Conservation (phyloP, 2,797 vertebrate genomes). For the Manis pentadactyla region DNA sequence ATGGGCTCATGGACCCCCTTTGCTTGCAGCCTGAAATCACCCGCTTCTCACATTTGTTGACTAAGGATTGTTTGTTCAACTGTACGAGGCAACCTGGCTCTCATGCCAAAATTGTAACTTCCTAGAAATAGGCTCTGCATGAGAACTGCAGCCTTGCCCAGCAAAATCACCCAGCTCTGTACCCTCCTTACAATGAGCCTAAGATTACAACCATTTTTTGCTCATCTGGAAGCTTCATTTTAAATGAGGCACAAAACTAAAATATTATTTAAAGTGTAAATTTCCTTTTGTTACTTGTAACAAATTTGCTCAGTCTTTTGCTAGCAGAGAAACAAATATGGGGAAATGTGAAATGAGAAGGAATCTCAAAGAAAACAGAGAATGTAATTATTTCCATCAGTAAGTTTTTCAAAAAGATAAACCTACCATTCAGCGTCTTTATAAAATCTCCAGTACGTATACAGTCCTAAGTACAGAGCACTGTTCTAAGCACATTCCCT, state of each 20-base stretch:
- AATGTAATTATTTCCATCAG: neutral
- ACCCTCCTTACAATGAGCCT: neutral
- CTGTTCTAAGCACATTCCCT: neutral
- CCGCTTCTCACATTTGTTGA: no score
- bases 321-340: neutral
- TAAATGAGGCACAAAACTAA: neutral
- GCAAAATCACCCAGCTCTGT: neutral
- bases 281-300: neutral
- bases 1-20: no score
- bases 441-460: neutral
- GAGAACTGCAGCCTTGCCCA: neutral
- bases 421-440: neutral
- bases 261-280: neutral
- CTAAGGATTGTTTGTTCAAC: no score
- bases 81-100: no score
- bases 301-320: neutral
- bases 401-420: neutral
- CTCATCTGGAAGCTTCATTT: neutral
- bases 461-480: rapidly evolving
- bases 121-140: neutral
- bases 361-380: neutral
- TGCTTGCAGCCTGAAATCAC: no score
- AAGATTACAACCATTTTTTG: neutral
- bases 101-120: neutral
- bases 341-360: neutral